These are phyloP conservation scores for Sarcophaga variegata DNA, from an alignment of 2,888 invertebrate genomes.

Conservation along the genomic window DNA sequence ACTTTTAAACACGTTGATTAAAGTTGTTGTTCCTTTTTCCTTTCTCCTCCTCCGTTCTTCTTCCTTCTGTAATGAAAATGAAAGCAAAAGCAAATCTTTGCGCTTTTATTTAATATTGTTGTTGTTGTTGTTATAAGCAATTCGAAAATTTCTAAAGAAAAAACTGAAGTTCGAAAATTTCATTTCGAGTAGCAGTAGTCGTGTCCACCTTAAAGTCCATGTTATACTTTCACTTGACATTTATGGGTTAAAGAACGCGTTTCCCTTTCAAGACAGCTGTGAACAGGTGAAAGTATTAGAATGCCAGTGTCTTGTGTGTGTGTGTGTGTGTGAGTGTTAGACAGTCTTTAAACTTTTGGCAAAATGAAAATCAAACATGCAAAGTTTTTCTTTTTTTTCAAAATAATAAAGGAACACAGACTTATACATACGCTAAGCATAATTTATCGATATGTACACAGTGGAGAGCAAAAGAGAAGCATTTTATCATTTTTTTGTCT, in stretches of 20 bases:
- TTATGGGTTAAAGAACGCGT: constrained; percentile 58
- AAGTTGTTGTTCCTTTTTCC: neutral
- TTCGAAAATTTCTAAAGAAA: constrained; percentile 45
- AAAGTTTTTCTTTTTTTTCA: constrained; percentile 73
- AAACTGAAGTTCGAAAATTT: constrained; percentile 76
- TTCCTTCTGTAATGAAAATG: constrained; percentile 29
- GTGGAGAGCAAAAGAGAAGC: neutral
- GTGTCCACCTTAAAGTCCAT: constrained; percentile 22
- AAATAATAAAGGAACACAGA: constrained; percentile 74
- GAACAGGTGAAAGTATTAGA: neutral
- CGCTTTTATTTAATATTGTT: constrained; percentile 54
- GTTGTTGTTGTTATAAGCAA: constrained; percentile 73
- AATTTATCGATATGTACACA: neutral
- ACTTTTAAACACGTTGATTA: constrained; percentile 74
- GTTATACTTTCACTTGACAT: constrained; percentile 29
- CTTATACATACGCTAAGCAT: constrained; percentile 62
- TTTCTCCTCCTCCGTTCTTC: neutral
- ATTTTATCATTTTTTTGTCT: neutral
- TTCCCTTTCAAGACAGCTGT: constrained; percentile 27
- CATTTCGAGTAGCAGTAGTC: constrained; percentile 70
- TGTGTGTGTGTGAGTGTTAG: constrained; percentile 17
- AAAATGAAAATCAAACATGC: constrained; percentile 82
- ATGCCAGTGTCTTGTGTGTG: constrained; percentile 1
- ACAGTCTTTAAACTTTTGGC: constrained; percentile 61
- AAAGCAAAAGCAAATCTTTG: constrained; percentile 76